Percentiles rank a stretch among this genome's conserved stretches.
phyloP scores from a whole-genome alignment of 2,113 vertebrate genomes.

The Charina bottae region DNA sequence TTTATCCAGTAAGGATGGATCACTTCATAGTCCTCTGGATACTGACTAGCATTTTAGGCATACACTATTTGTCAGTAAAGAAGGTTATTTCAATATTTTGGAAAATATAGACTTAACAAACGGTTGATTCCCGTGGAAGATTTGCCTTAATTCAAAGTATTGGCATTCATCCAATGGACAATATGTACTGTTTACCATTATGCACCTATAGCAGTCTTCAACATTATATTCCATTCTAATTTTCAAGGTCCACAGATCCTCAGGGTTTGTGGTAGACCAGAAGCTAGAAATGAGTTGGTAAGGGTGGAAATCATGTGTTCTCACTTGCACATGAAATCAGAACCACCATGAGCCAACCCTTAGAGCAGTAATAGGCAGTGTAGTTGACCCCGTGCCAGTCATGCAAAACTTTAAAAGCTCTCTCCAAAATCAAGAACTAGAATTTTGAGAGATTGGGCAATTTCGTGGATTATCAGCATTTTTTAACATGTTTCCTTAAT shows the following conservation, averaged over 20 bases:
- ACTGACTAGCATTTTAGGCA: neutral
- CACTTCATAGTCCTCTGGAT: neutral
- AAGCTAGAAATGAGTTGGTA: neutral
- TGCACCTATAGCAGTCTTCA: neutral
- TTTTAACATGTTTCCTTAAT: neutral
- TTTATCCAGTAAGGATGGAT: neutral
- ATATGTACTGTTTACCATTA: neutral
- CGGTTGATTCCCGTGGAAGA: neutral
- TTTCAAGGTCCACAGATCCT: neutral
- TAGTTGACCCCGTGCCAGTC: neutral
- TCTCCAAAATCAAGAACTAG: neutral
- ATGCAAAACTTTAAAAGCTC: neutral
- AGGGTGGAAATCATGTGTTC: neutral
- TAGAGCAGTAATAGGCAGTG: neutral
- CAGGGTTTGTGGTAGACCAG: neutral
- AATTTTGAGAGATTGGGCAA: neutral
- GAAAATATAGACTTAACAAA: neutral
- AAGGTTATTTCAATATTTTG: neutral
- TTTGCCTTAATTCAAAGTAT: neutral
- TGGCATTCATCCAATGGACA: neutral
- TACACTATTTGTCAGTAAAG: neutral
- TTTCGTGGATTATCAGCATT: neutral
- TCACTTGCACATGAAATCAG: neutral
- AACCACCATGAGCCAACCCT: neutral
- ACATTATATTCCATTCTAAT: neutral